Base-by-base conservation (phyloP, 2,797 vertebrate genomes). In the Enteromius thamalakanensis region DNA sequence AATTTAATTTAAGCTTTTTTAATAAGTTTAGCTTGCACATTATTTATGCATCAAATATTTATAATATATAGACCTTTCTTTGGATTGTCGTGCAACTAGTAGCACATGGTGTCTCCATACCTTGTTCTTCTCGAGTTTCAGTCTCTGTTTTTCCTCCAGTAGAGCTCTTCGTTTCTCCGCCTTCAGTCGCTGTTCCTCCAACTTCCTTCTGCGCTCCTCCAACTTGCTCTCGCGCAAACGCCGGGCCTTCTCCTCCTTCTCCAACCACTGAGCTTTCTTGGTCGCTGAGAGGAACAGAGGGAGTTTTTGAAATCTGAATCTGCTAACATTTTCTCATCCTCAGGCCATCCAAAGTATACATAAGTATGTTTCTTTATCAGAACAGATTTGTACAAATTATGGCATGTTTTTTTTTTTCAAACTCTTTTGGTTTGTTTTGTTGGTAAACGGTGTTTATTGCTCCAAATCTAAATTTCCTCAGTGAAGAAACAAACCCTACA, bases 61-160 rank as follows among this genome's bases (percentile, higher is more conserved):
- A 69, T 42, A 6, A 32, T 51, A 51, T 69, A 49, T 49, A 8
- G 2, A 10, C 10, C 11, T n/a, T 75, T 51, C 29, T 42, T 14
- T 14, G 11, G 42, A n/a, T n/a, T 69, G 26, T 45, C 14, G n/a
- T 53, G 34, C 51, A 49, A 17, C 23, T 71, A 29, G 42, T 29
- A 45, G n/a, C 68, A 26, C 42, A 47, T 9, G 14, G 3, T 34
- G 34, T 12, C 19, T 51, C 65, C 86, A 84, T 87, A 98, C 98
- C 97, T 98, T 99, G 93, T 99, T 99, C 90, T 97, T 99, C 91
- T 98, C 96, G 3, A 97, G 93, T 87, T 98, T 98, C 92, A 96
- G 96, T 64, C 95, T 93, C 93, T 99, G 97, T 45, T 97, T 94
- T 90, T 99, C 97, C 92, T 99, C 97, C 87, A 98, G 94, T 47